These are phyloP conservation scores for Chionodraco myersi DNA, from an alignment of 2,113 vertebrate species.

Conservation along the genomic window DNA sequence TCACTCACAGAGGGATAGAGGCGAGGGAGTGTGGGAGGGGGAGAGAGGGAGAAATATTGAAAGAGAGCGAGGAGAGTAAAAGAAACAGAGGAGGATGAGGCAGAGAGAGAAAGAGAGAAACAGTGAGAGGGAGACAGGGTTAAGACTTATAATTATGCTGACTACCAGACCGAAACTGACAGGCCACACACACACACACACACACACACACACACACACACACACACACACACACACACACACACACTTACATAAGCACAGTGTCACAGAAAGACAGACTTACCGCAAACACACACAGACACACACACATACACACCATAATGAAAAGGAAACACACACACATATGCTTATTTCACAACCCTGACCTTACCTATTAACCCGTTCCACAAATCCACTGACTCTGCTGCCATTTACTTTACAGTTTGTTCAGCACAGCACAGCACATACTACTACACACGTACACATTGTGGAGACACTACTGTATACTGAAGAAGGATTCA, in stretches of 20 bases:
- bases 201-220: constrained; percentile 8
- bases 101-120: constrained; percentile 24
- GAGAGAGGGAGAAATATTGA: neutral
- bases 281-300: neutral
- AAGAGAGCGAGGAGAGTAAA: neutral
- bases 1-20: constrained; percentile 61
- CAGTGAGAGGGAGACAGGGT: constrained; percentile 52
- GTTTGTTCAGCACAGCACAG: neutral
- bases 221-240: neutral
- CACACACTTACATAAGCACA: constrained; percentile 23
- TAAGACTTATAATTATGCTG: constrained; percentile 79
- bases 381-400: neutral
- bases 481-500: neutral
- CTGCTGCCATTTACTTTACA: neutral
- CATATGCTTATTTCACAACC: neutral
- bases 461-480: neutral
- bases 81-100: neutral
- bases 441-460: neutral
- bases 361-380: constrained; percentile 8
- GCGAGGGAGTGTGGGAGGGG: neutral
- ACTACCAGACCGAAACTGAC: constrained; percentile 79
- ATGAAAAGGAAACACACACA: neutral
- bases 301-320: neutral
- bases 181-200: constrained; percentile 39
- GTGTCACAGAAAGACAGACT: constrained; percentile 1